Evolutionary conservation across 2,888 invertebrate species (phyloP), one percentile per base, ranked within the genome.

Genomic region (Hoplodrina blanda): DNA sequence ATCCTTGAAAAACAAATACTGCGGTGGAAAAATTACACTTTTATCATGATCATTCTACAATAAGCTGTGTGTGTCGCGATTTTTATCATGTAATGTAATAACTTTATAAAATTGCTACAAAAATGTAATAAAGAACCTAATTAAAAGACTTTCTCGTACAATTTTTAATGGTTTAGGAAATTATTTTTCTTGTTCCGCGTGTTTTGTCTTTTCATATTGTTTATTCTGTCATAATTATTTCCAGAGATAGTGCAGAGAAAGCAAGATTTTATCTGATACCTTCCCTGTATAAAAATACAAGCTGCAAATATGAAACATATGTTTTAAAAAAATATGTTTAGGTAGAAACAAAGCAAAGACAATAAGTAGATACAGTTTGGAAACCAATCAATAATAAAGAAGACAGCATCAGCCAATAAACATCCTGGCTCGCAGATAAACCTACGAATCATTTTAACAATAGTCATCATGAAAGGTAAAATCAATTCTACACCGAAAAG

Each of bases 21-120:
- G 62, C 33, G 55, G 54, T 59, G 78, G 73, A 69, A 81, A 76
- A 81, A 78, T 52, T 63, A 30, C n/a, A 65, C 11, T 61, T 50
- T 81, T 69, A 81, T 81, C 60, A 44, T 10, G 20, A 53, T 53
- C 2, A 17, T 37, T 55, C 30, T 52, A 62, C 53, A 70, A 61
- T 37, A 56, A 20, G n/a, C 20, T 30, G 25, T 50, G 63, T 41
- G 19, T 50, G 41, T 64, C 11, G 30, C 30, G 54, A 60, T 77
- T 78, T 62, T 20, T 81, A 68, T 65, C 56, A 46, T 25, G 46
- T 52, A 17, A n/a, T 50, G 37, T 53, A 50, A 57, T 49, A 69
- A 46, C 13, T 66, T 61, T 37, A 61, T 37, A 53, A 72, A 64
- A 81, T 76, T 65, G 62, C 53, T 19, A 69, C 61, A 53, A 49